Percentiles rank a stretch among this genome's conserved stretches.
Conservation (phyloP, 2,113 vertebrate genomes). For the Corythoichthys intestinalis region DNA sequence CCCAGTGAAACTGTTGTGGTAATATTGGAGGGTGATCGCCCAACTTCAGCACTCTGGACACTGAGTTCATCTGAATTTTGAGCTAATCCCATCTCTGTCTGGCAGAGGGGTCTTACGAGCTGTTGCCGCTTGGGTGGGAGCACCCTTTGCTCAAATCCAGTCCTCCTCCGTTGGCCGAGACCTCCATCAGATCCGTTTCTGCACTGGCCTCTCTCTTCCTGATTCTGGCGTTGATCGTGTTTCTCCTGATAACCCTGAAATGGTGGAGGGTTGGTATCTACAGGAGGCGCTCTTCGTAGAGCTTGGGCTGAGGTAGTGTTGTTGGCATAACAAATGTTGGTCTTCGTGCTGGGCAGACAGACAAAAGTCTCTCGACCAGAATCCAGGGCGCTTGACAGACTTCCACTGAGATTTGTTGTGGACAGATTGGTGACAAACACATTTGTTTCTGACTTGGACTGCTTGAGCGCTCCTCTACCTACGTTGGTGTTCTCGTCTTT, state of each 20-base stretch:
- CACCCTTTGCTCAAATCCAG: conserved; percentile 64
- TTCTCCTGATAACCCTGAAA: conserved; percentile 41
- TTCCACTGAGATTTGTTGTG: conserved; percentile 61
- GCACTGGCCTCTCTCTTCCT: conserved; percentile 36
- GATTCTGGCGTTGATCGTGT: conserved; percentile 32
- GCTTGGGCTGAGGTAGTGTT: conserved; percentile 61
- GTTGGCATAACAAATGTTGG: conserved; percentile 34
- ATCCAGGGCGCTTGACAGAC: conserved; percentile 67
- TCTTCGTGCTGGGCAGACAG: conserved; percentile 43
- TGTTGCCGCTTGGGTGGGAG: conserved; percentile 67
- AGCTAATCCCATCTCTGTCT: conserved; percentile 58
- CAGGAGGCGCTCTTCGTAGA: conserved; percentile 44
- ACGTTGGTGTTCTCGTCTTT: conserved; percentile 45
- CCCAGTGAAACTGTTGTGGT: conserved; percentile 32
- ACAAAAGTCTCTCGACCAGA: conserved; percentile 36
- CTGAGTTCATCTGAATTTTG: conserved; percentile 36
- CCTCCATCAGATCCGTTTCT: conserved; percentile 50
- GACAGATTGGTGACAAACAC: conserved; percentile 70
- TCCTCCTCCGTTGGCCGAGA: conserved; percentile 60
- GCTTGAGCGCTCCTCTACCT: conserved; percentile 55
- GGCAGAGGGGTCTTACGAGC: conserved; percentile 72
- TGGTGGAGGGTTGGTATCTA: conserved; percentile 58
- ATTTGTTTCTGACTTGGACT: conserved; percentile 72
- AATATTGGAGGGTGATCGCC: conserved; percentile 21
- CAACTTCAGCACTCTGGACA: conserved; percentile 26